Conservation (phyloP, 2,888 invertebrate genomes). For the Drosophila paranaensis region DNA sequence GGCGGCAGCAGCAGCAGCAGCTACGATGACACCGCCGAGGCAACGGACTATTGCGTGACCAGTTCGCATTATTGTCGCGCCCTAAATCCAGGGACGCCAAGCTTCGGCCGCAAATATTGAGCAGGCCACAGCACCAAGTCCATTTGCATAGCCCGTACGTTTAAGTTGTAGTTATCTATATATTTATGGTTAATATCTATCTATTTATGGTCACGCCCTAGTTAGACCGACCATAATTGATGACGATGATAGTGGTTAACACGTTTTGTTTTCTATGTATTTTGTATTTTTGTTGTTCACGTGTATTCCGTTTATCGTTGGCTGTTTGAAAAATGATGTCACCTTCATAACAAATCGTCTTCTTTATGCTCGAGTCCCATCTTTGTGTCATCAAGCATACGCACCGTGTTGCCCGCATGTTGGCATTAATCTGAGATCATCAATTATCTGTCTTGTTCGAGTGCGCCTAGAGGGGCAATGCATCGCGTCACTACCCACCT, state of each 20-base stretch:
- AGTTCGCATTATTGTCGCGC: slow-evolving; percentile 85
- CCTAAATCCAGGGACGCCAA: slow-evolving; percentile 84
- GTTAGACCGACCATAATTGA: slow-evolving; percentile 53
- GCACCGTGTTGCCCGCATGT: slow-evolving; percentile 33
- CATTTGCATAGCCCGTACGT: slow-evolving; percentile 49
- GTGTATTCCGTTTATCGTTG: slow-evolving; percentile 42
- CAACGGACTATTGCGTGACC: slow-evolving; percentile 84
- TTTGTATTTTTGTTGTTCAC: slow-evolving; percentile 32
- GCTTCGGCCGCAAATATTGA: slow-evolving; percentile 83
- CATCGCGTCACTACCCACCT: slow-evolving; percentile 12
- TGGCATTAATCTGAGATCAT: slow-evolving; percentile 44
- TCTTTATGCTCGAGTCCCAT: slow-evolving; percentile 16
- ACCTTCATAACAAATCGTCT: slow-evolving; percentile 27
- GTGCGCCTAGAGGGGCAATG: slow-evolving; percentile 3
- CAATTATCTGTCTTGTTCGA: slow-evolving; percentile 55
- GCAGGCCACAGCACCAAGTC: slow-evolving; percentile 44
- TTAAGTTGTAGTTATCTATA: slow-evolving; percentile 37
- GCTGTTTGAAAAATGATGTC: slow-evolving; percentile 64
- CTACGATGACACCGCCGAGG: slow-evolving; percentile 41
- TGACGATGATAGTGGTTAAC: slow-evolving; percentile 48
- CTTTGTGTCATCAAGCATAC: slow-evolving; percentile 55
- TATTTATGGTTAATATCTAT: slow-evolving; percentile 44
- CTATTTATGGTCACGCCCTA: slow-evolving; percentile 53
- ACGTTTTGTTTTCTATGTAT: slow-evolving; percentile 26
- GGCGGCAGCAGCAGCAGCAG: slow-evolving; percentile 28